A percentile compares a stretch with the other conserved stretches of the same genome.
Evolutionary conservation across 2,797 vertebrate species (phyloP).

Genomic region (Pogonophryne albipinna): DNA sequence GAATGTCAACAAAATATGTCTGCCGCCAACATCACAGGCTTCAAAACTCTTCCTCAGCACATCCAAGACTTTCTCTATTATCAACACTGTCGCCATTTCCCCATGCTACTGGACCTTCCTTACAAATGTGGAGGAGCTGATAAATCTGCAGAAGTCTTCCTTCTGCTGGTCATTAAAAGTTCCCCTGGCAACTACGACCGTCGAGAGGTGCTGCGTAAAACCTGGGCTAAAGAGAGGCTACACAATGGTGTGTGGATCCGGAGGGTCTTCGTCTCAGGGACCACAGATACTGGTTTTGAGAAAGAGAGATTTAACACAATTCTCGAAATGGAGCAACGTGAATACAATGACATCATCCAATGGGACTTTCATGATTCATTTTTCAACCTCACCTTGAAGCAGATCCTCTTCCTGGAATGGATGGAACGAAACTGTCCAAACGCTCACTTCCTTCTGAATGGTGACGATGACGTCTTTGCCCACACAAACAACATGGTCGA

Average conservation of each 20-base stretch:
- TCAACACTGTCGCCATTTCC: conserved; percentile 85
- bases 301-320: conserved; percentile 81
- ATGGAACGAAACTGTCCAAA: conserved; percentile 79
- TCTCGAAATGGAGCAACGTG: conserved; percentile 80
- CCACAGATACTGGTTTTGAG: neutral
- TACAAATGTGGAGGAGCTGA: conserved; percentile 81
- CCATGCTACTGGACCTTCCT: conserved; percentile 75
- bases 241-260: conserved; percentile 73
- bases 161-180: conserved; percentile 90
- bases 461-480: conserved; percentile 89
- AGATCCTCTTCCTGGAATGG: conserved; percentile 90
- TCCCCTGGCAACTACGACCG: conserved; percentile 86
- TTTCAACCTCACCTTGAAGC: conserved; percentile 92
- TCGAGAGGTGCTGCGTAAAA: conserved; percentile 87
- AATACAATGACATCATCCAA: conserved; percentile 86
- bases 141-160: conserved; percentile 78
- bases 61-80: conserved; percentile 86
- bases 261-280: conserved; percentile 86
- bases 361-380: conserved; percentile 90
- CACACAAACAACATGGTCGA: conserved; percentile 86
- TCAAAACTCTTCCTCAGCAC: conserved; percentile 68
- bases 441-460: conserved; percentile 85
- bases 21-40: conserved; percentile 59
- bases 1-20: conserved; percentile 74
- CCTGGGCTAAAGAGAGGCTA: conserved; percentile 86